Evolutionary conservation across 2,797 vertebrate species (phyloP).

Genomic region (Tenualosa thibaudeaui): DNA sequence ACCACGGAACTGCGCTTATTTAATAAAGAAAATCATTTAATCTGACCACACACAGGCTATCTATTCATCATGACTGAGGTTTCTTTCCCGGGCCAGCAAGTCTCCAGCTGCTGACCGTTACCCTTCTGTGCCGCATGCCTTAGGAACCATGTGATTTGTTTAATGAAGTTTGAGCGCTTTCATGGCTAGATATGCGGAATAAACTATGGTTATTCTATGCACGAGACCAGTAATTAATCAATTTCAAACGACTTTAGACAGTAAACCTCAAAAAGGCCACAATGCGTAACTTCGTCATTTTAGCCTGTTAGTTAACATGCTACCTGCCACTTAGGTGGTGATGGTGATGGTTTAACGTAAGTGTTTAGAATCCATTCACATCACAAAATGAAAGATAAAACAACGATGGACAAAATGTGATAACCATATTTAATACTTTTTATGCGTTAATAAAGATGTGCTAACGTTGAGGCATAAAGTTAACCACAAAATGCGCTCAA

Average conservation of each 20-base stretch:
- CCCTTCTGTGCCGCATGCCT: background rate
- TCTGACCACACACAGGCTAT: background rate
- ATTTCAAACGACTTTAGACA: too few relatives aligned
- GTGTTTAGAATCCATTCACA: background rate
- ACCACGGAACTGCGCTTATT: background rate
- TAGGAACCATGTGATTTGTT: background rate
- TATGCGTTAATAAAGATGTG: background rate
- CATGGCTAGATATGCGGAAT: background rate
- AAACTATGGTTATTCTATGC: background rate
- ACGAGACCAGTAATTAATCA: background rate
- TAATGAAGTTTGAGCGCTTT: background rate
- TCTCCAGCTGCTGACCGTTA: background rate
- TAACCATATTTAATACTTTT: background rate
- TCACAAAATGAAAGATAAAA: background rate
- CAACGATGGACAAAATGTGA: background rate
- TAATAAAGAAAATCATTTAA: constrained; percentile 29
- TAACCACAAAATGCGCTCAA: background rate
- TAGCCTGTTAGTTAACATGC: background rate
- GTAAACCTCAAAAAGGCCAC: too few relatives aligned
- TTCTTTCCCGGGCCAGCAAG: background rate
- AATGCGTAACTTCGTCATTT: background rate
- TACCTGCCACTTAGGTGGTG: background rate
- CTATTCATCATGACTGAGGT: background rate
- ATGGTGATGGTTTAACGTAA: background rate
- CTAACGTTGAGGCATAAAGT: background rate